phyloP scores from a whole-genome alignment of 2,888 invertebrate species.

The Apodemia hepburni region DNA sequence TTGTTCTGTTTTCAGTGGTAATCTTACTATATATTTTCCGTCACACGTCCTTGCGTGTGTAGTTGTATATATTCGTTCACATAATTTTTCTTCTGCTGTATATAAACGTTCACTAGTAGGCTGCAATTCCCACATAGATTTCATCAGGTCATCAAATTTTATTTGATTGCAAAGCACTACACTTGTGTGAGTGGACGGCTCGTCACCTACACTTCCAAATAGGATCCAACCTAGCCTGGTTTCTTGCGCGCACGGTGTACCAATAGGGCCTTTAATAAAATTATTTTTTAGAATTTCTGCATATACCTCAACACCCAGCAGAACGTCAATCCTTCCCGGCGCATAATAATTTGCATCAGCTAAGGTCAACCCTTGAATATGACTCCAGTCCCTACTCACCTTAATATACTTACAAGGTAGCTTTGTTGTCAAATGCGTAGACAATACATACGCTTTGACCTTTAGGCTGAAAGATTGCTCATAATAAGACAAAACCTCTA shows the following conservation, averaged over 20 bases:
- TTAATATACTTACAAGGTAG: conserved; percentile 14
- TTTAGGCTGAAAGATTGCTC: conserved; percentile 23
- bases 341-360: conserved; percentile 24
- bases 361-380: conserved; percentile 20
- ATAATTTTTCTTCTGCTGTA: neutral
- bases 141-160: neutral
- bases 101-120: neutral
- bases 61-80: neutral
- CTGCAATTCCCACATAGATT: neutral
- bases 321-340: neutral
- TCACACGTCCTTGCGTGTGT: conserved; percentile 1
- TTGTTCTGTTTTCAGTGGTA: neutral
- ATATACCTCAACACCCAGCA: neutral
- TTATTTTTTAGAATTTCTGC: neutral
- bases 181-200: neutral
- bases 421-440: conserved; percentile 18
- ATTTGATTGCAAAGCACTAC: neutral
- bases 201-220: conserved; percentile 23
- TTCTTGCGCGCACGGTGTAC: conserved; percentile 30
- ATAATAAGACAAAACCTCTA: conserved; percentile 12
- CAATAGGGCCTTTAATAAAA: conserved; percentile 28
- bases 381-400: conserved; percentile 15
- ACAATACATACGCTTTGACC: conserved; percentile 26
- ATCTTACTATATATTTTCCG: neutral
- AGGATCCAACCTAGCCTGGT: conserved; percentile 31